Base-by-base conservation (phyloP, 1,140 invertebrate genomes). In the Colletes latitarsis region DNA sequence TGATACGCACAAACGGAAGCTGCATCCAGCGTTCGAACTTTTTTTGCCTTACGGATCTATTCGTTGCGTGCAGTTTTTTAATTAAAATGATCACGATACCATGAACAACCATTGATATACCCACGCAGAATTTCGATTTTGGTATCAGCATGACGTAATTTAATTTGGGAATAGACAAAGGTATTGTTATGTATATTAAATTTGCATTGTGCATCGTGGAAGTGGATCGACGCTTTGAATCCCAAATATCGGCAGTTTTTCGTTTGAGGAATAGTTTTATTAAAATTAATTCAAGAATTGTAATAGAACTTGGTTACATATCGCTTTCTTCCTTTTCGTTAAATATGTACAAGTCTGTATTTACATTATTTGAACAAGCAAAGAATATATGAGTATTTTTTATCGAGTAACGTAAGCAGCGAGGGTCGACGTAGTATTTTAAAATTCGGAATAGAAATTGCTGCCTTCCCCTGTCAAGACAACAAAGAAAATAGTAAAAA, bases 41-140 rank as follows among this genome's bases (percentile, higher is more conserved):
- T 58, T 58, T 58, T 0, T 58, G 1, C n/a, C 57, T 57, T 57
- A 17, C n/a, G 5, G 9, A 21, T 58, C 8, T n/a, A 9, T 58
- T n/a, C n/a, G n/a, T 21, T 17, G 19, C n/a, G n/a, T 5, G 41
- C 4, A 4, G 17, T 30, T 63, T 63, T 60, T 73, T 63, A 73
- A 63, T 73, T 73, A 63, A 73, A 73, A 63, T 63, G 46, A 73
- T 73, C 21, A 43, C 9, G 15, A 17, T 1, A 30, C 15, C 41
- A 52, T 39, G n/a, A 43, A 52, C 30, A 39, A 60, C 58, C 21
- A 15, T 12, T 2, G 5, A 9, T 43, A 12, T 14, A n/a, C n/a
- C 58, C 30, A 63, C 17, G 17, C 39, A 17, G 17, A 30, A 17
- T 58, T 58, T 58, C n/a, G 12, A 62, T 73, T 62, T 73, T 19